Percentiles rank a stretch among this genome's conserved stretches.
Evolutionary conservation across 2,113 vertebrate genomes (phyloP).

Genomic region (Dolichallabes microphthalmus): DNA sequence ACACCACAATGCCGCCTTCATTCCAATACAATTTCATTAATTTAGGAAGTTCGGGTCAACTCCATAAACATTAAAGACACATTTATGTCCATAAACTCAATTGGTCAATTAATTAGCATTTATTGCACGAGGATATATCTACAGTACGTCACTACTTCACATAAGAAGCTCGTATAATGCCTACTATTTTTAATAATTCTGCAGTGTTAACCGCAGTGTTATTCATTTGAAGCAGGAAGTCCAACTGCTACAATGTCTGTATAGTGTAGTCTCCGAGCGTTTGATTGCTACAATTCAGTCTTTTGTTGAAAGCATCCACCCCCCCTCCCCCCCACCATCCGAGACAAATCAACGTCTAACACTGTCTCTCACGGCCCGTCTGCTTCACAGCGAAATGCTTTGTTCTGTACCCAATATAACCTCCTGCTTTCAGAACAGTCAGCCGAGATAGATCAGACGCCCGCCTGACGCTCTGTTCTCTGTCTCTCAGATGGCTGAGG

Average conservation of each 20-base stretch:
- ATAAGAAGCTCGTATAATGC: background rate
- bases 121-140: background rate
- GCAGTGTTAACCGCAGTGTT: background rate
- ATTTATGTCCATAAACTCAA: background rate
- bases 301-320: background rate
- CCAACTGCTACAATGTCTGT: background rate
- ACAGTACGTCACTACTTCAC: background rate
- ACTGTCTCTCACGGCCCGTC: background rate
- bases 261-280: background rate
- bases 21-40: background rate
- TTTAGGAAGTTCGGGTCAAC: background rate
- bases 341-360: background rate
- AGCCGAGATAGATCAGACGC: background rate
- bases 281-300: background rate
- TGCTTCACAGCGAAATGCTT: constrained; percentile 5
- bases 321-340: background rate
- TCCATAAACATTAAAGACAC: background rate
- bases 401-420: background rate
- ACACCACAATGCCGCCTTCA: no score
- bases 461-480: background rate
- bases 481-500: background rate
- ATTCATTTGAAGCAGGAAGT: background rate
- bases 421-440: background rate
- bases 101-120: background rate
- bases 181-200: background rate